A percentile compares a stretch with the other conserved stretches of the same genome.
These are phyloP conservation scores for Orthosia cruda DNA, from an alignment of 2,888 invertebrate species.

Conservation along the genomic window DNA sequence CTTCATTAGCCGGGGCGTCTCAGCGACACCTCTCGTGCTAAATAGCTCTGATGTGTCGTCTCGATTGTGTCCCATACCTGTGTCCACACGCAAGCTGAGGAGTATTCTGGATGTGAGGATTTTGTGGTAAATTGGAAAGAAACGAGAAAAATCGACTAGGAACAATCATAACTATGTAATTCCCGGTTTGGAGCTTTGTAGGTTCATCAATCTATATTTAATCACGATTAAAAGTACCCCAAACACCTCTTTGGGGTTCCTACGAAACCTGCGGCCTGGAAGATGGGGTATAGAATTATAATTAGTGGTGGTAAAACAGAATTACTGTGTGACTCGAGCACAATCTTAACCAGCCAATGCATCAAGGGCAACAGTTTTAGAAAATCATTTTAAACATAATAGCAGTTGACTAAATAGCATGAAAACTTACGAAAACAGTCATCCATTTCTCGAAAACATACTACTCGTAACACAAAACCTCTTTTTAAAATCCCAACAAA, in stretches of 20 bases:
- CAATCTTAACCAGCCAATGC: background rate
- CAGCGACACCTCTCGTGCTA: slow-evolving; percentile 87
- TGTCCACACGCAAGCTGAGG: slow-evolving; percentile 60
- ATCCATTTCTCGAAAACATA: background rate
- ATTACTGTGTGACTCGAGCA: background rate
- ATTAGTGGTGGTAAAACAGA: too few relatives aligned
- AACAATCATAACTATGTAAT: background rate
- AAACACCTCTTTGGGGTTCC: too few relatives aligned
- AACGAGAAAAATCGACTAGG: background rate
- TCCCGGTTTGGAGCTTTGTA: background rate
- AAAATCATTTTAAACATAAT: background rate
- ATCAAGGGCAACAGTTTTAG: background rate
- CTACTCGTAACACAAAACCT: background rate
- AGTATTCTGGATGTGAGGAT: slow-evolving; percentile 40
- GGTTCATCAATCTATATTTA: background rate
- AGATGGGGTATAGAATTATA: too few relatives aligned
- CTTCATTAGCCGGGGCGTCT: slow-evolving; percentile 69
- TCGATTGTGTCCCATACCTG: slow-evolving; percentile 76
- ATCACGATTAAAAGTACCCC: background rate
- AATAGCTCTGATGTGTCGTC: slow-evolving; percentile 80
- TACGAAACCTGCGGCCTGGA: too few relatives aligned
- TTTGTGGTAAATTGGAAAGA: background rate
- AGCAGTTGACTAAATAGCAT: background rate
- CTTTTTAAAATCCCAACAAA: slow-evolving; percentile 10
- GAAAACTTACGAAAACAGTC: background rate